These are phyloP conservation scores for Cyphomyrus discorhynchus DNA, from an alignment of 2,113 vertebrate species.

Conservation along the genomic window DNA sequence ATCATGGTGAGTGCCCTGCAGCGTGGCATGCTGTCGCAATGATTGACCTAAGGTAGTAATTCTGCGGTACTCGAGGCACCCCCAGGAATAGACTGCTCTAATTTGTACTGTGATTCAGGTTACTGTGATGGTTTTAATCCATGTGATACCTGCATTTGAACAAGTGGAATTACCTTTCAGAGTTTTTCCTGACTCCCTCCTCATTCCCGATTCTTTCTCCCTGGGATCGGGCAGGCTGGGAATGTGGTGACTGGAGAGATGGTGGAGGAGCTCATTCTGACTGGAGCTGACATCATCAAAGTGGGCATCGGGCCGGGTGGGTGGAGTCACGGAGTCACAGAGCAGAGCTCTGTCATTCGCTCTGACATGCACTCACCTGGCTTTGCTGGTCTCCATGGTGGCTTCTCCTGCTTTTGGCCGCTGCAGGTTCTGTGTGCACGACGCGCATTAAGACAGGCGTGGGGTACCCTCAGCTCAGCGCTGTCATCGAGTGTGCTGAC, in stretches of 20 bases:
- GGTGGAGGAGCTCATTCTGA: conserved; percentile 95
- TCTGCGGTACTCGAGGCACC: neutral
- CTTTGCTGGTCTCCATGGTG: neutral
- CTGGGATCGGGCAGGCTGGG: conserved; percentile 69
- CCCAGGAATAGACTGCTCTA: neutral
- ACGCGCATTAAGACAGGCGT: conserved; percentile 96
- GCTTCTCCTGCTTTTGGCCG: neutral
- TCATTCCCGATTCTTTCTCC: neutral
- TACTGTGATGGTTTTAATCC: neutral
- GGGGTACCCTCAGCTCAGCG: conserved; percentile 93
- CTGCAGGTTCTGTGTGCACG: conserved; percentile 89
- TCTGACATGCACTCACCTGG: neutral
- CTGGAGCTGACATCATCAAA: conserved; percentile 97
- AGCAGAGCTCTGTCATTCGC: neutral
- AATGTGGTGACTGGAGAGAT: conserved; percentile 98
- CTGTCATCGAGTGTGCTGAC: conserved; percentile 97
- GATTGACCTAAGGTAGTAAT: neutral
- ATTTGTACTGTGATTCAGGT: neutral
- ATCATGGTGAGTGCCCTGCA: conserved; percentile 80
- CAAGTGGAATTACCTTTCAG: neutral
- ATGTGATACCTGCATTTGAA: neutral
- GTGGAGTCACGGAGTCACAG: conserved; percentile 9
- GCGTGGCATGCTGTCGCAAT: neutral
- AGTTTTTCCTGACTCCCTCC: neutral
- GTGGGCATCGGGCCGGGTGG: conserved; percentile 94